These are phyloP conservation scores for Leuciscus idus DNA, from an alignment of 2,113 vertebrate species.

Conservation along the genomic window DNA sequence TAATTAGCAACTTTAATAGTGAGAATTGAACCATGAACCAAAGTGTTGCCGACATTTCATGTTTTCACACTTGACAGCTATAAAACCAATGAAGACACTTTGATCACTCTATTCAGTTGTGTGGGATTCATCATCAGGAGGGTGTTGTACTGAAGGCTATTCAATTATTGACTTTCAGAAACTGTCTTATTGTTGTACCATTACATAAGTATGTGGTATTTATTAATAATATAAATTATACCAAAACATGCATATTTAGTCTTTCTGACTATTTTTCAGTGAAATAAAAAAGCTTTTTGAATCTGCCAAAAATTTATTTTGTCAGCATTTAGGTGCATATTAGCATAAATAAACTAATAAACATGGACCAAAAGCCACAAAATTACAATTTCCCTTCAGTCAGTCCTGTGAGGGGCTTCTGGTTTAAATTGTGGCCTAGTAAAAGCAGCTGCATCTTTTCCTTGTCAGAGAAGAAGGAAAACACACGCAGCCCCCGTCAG, in stretches of 20 bases:
- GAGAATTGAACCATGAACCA: too few species aligned
- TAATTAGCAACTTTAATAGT: too few species aligned
- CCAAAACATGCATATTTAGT: too few species aligned
- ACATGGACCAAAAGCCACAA: background rate
- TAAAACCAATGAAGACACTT: background rate
- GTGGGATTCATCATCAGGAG: too few species aligned
- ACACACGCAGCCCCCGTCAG: constrained; percentile 49
- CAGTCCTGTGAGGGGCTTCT: background rate
- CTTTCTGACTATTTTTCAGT: too few species aligned
- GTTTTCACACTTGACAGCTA: background rate
- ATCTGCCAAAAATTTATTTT: background rate
- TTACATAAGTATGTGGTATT: too few species aligned
- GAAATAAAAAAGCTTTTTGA: background rate
- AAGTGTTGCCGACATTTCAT: background rate
- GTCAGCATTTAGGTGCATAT: background rate
- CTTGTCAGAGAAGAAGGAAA: constrained; percentile 51
- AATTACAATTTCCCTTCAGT: background rate
- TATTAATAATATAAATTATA: too few species aligned
- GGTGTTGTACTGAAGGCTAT: too few species aligned
- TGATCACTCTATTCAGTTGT: too few species aligned
- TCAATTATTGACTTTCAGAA: too few species aligned
- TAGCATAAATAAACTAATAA: background rate
- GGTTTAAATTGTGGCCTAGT: constrained; percentile 40
- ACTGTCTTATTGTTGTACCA: too few species aligned
- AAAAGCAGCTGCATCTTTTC: constrained; percentile 58